Conservation (phyloP, 2,888 invertebrate genomes). For the Galerucella nymphaeae region DNA sequence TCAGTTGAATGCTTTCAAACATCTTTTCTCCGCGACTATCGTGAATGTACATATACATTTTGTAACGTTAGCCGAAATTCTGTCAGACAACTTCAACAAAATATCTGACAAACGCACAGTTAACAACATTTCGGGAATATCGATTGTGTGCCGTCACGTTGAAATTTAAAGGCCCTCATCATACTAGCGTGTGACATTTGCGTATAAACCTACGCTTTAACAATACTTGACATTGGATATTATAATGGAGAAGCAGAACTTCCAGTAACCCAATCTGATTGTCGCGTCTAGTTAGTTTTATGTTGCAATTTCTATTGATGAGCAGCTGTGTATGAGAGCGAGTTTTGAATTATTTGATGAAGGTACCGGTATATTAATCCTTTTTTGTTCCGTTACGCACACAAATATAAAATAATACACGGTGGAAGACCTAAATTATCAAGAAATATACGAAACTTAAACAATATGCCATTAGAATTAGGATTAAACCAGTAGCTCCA, state of each 20-base stretch:
- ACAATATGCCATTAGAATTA: no score
- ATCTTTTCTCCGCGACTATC: no score
- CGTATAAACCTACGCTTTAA: constrained; percentile 12
- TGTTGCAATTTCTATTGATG: constrained; percentile 21
- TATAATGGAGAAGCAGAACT: constrained; percentile 20
- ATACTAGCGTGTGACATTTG: constrained; percentile 17
- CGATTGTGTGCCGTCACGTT: constrained; percentile 9
- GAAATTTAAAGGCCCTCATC: constrained; percentile 16
- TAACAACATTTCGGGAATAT: constrained; percentile 15
- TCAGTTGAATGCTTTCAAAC: no score
- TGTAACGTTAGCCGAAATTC: not conserved
- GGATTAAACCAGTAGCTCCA: no score
- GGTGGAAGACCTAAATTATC: not conserved
- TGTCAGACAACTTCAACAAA: not conserved
- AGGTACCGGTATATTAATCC: constrained; percentile 8
- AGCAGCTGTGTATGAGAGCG: not conserved
- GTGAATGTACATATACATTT: not conserved
- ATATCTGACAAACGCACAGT: constrained; percentile 1
- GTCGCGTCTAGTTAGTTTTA: constrained; percentile 16
- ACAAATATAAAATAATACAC: not conserved
- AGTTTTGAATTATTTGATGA: constrained; percentile 1
- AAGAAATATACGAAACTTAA: no score
- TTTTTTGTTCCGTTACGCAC: not conserved
- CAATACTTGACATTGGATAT: constrained; percentile 26
- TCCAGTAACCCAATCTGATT: constrained; percentile 24